phyloP scores from a whole-genome alignment of 2,888 invertebrate species.

The Frankliniella intonsa region DNA sequence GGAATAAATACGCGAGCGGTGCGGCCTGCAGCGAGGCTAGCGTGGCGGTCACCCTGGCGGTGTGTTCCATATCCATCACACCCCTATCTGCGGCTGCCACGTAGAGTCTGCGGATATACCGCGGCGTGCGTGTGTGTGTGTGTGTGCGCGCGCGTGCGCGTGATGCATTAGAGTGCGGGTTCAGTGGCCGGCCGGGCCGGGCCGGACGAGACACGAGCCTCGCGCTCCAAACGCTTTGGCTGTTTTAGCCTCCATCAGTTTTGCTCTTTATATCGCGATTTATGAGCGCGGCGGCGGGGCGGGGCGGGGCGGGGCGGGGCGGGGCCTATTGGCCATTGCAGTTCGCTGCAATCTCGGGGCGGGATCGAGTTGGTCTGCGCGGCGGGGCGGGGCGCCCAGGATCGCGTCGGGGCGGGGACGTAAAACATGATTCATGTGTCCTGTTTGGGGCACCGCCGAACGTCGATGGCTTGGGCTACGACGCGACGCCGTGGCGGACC shows the following conservation, averaged over 20 bases:
- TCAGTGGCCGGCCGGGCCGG: no score
- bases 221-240: neutral
- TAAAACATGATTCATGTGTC: slow-evolving; percentile 15
- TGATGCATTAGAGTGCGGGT: no score
- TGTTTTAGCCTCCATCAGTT: slow-evolving; percentile 11
- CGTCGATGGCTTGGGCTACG: neutral
- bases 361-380: neutral
- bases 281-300: neutral
- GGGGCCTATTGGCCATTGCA: slow-evolving; percentile 21
- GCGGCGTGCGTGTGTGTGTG: no score
- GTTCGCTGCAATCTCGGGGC: slow-evolving; percentile 12
- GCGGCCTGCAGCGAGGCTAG: no score
- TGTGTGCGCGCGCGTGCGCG: no score
- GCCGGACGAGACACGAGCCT: no score
- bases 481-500: neutral
- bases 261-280: slow-evolving; percentile 19
- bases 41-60: no score
- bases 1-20: no score
- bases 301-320: neutral
- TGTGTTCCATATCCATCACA: no score
- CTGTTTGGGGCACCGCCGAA: neutral
- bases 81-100: no score
- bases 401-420: neutral
- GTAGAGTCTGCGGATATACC: no score
- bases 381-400: neutral